These are phyloP conservation scores for Monomorium pharaonis DNA, from an alignment of 1,140 invertebrate species.

Conservation along the genomic window DNA sequence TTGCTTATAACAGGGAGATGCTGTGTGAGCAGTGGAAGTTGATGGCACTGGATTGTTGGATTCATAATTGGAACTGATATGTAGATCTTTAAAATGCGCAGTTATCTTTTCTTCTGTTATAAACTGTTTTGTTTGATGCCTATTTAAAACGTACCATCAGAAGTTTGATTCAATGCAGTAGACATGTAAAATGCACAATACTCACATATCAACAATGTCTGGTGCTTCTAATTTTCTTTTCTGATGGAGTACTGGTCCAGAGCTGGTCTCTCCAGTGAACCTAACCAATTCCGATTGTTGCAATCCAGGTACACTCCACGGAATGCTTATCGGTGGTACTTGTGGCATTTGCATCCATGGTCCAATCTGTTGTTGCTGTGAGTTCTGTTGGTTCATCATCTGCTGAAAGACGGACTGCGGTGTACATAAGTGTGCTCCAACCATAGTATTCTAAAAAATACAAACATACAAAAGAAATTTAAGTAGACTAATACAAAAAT, in stretches of 20 bases:
- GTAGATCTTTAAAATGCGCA: slow-evolving; percentile 89
- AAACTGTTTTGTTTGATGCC: slow-evolving; percentile 89
- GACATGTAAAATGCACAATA: not conserved
- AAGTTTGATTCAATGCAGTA: not conserved
- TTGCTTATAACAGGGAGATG: slow-evolving; percentile 35
- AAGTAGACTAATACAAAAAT: not conserved
- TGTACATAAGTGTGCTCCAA: slow-evolving; percentile 79
- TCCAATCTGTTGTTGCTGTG: slow-evolving; percentile 68
- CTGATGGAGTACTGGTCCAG: slow-evolving; percentile 67
- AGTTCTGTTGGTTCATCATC: slow-evolving; percentile 80
- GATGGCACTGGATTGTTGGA: slow-evolving; percentile 68
- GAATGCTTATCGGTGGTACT: slow-evolving; percentile 80
- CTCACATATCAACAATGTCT: slow-evolving; percentile 77
- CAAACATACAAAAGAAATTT: slow-evolving; percentile 60
- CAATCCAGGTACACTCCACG: slow-evolving; percentile 77
- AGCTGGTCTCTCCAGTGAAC: slow-evolving; percentile 77
- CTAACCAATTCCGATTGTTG: slow-evolving; percentile 78
- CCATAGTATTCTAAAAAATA: slow-evolving; percentile 79
- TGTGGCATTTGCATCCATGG: slow-evolving; percentile 80
- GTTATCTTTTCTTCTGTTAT: slow-evolving; percentile 93
- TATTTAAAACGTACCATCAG: slow-evolving; percentile 37
- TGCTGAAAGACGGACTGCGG: slow-evolving; percentile 83
- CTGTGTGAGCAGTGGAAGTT: slow-evolving; percentile 66
- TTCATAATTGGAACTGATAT: slow-evolving; percentile 86
- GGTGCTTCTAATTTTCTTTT: slow-evolving; percentile 80